Percentiles rank a stretch among this genome's conserved stretches.
Conservation (phyloP, 1,140 invertebrate species). For the Archivesica marissinica region DNA sequence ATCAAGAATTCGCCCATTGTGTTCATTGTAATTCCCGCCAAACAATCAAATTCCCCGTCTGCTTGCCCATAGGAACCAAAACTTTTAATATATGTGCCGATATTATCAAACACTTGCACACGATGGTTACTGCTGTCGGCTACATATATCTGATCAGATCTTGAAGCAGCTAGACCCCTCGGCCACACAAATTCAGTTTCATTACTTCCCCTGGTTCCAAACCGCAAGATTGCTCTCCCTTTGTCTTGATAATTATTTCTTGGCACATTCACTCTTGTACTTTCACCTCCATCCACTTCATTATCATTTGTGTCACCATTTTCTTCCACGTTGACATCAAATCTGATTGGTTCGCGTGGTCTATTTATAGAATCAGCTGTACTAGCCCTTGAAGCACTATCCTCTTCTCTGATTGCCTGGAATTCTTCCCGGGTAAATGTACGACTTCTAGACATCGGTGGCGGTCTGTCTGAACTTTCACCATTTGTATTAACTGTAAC, state of each 20-base stretch:
- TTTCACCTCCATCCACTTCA: slow-evolving; percentile 63
- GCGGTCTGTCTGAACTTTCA: slow-evolving; percentile 24
- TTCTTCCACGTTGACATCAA: slow-evolving; percentile 64
- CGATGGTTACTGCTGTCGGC: slow-evolving; percentile 98
- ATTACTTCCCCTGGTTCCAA: slow-evolving; percentile 98
- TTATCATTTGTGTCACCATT: neutral
- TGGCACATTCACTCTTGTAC: slow-evolving; percentile 65
- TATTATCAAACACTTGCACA: slow-evolving; percentile 93
- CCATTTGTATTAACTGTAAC: slow-evolving; percentile 24
- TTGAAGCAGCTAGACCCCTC: slow-evolving; percentile 96
- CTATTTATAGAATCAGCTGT: slow-evolving; percentile 55
- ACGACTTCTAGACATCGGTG: slow-evolving; percentile 27
- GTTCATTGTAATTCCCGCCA: slow-evolving; percentile 97
- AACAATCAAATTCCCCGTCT: slow-evolving; percentile 98
- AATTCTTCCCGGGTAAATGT: slow-evolving; percentile 57
- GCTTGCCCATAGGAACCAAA: slow-evolving; percentile 97
- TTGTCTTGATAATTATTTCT: slow-evolving; percentile 80
- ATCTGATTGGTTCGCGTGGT: slow-evolving; percentile 64
- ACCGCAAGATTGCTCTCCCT: slow-evolving; percentile 85
- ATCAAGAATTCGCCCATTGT: slow-evolving; percentile 98
- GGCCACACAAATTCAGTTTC: slow-evolving; percentile 98
- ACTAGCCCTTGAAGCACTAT: slow-evolving; percentile 51
- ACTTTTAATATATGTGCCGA: slow-evolving; percentile 94
- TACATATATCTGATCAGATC: slow-evolving; percentile 95
- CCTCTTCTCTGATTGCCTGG: slow-evolving; percentile 52